Conservation (phyloP, 2,113 vertebrate species). For the Loxodonta africana region DNA sequence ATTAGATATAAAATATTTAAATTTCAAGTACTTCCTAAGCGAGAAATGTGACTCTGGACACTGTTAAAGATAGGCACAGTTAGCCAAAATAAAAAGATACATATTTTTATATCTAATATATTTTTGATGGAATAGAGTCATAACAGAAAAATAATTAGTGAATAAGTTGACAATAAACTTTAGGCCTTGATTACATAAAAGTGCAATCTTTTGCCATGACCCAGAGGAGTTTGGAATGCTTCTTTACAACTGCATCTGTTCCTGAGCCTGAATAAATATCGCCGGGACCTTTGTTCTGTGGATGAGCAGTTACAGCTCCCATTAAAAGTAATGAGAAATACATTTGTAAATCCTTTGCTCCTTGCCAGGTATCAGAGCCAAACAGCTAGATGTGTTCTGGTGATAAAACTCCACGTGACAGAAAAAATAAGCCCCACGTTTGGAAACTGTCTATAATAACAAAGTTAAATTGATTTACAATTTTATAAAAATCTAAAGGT, state of each 20-base stretch:
- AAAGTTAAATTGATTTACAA: background rate
- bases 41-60: background rate
- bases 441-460: background rate
- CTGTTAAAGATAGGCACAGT: background rate
- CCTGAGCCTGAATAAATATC: conserved; percentile 17
- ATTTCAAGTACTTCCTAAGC: background rate
- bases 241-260: background rate
- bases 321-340: conserved; percentile 17
- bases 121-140: background rate
- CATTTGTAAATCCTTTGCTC: background rate
- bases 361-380: background rate
- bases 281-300: background rate
- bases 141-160: background rate
- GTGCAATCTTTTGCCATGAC: background rate
- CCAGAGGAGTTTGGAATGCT: background rate
- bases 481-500: background rate
- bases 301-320: background rate
- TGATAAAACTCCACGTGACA: background rate
- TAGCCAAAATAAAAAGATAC: too few relatives aligned
- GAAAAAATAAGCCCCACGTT: background rate
- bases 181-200: background rate
- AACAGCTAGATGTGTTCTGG: background rate
- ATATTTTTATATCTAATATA: background rate
- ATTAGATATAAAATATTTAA: too few relatives aligned
- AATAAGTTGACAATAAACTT: background rate